Conservation (phyloP, 2,888 invertebrate genomes). For the Patella pellucida region DNA sequence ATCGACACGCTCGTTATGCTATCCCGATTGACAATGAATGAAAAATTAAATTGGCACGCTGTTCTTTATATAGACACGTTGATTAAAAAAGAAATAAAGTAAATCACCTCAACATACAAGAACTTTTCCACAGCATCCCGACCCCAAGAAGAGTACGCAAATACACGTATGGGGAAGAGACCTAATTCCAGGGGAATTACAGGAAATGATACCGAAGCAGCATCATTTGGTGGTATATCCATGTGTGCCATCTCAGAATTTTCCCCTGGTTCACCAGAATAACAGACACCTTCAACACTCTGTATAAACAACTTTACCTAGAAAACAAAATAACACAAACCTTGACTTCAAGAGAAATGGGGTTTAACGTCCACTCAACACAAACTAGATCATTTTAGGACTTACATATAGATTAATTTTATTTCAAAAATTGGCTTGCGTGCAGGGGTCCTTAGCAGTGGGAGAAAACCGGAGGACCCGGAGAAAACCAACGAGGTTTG, state of each 20-base stretch:
- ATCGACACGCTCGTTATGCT: too few relatives aligned
- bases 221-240: conserved; percentile 41
- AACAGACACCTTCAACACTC: conserved; percentile 40
- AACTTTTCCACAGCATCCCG: conserved; percentile 46
- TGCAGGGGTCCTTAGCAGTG: too few relatives aligned
- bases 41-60: too few relatives aligned
- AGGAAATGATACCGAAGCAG: conserved; percentile 47
- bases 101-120: conserved; percentile 45
- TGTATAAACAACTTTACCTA: conserved; percentile 37
- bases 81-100: conserved; percentile 1
- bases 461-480: too few relatives aligned
- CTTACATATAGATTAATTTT: too few relatives aligned
- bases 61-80: too few relatives aligned
- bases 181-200: conserved; percentile 50
- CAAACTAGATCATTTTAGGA: too few relatives aligned
- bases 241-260: conserved; percentile 33
- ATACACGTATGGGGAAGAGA: conserved; percentile 42
- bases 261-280: conserved; percentile 36
- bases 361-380: too few relatives aligned
- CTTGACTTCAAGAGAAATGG: too few relatives aligned
- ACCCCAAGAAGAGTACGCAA: conserved; percentile 39
- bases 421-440: too few relatives aligned
- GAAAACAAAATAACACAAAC: not conserved
- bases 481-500: too few relatives aligned
- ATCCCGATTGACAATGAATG: too few relatives aligned